Conservation (phyloP, 2,888 invertebrate species). For the Sclerodermus sp. region DNA sequence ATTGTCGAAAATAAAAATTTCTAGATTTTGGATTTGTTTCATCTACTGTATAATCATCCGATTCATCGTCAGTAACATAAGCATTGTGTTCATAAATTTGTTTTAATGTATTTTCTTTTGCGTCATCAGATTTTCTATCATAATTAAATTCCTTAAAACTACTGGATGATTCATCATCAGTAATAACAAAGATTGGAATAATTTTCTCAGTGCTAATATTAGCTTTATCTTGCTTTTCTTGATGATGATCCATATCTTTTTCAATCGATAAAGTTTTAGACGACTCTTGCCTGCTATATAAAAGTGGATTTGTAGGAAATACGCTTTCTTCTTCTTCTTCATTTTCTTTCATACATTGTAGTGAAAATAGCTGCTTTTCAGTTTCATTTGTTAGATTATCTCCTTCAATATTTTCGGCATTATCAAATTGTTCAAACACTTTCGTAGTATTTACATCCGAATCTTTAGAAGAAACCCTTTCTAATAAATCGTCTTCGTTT, state of each 20-base stretch:
- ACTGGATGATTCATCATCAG: slow-evolving; percentile 42
- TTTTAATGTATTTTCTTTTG: neutral
- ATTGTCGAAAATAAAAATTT: no score
- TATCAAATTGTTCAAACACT: slow-evolving; percentile 3
- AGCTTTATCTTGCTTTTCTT: slow-evolving; percentile 17
- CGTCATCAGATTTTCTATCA: no score
- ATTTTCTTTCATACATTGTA: slow-evolving; percentile 7
- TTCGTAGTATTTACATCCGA: no score
- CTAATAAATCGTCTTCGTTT: no score
- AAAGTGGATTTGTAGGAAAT: no score
- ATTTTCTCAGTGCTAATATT: no score
- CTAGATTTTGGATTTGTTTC: no score
- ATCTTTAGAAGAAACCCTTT: no score
- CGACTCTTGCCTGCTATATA: no score
- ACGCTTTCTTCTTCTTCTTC: slow-evolving; percentile 2
- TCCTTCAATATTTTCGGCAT: slow-evolving; percentile 12
- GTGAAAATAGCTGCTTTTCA: no score
- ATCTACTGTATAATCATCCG: slow-evolving; percentile 10
- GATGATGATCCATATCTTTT: slow-evolving; percentile 3
- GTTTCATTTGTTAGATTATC: no score
- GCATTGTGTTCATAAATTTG: neutral
- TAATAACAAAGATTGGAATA: slow-evolving; percentile 28
- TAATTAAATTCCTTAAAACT: slow-evolving; percentile 17
- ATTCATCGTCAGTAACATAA: slow-evolving; percentile 35
- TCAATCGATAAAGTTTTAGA: neutral